Base-by-base conservation (phyloP, 1,140 invertebrate genomes). In the Neelides sp. region DNA sequence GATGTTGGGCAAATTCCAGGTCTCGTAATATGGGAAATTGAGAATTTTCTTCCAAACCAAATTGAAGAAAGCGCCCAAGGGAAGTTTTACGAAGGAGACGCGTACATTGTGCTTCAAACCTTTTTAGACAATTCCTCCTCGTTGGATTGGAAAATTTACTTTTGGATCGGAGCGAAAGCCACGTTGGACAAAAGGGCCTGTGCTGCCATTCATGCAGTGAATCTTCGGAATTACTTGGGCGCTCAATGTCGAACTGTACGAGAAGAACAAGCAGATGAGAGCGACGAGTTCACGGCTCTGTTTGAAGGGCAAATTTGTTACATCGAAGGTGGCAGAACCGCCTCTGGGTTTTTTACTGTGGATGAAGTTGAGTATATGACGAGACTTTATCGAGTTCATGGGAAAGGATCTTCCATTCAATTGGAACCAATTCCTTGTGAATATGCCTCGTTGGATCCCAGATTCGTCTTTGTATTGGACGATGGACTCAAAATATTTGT, bases 81-180 rank as follows among this genome's bases (percentile, higher is more conserved):
- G 5, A 96, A 97, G 69, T 98, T 99, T 69, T 99, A 97, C 65
- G 92, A 98, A 71, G 95, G 88, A 13, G 96, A 99, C 69, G 98
- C 94, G 69, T 99, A 99, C 65, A 97, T 99, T 60, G 76, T 99
- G 47, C 69, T 99, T 37, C 91, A 95, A 68, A 98, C 95, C 0
- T 78, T 71, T 30, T 69, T 84, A 30, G 92, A 97, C 66, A 69
- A 43, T 8, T 82, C 92, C 28, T 79, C 81, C 59, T 85, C 85
- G 37, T 69, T 98, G 1, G 75, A 78, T 45, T 98, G 93, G 89
- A 79, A 91, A 62, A 98, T 99, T 62, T 98, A 84, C 71, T 99
- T 97, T 66, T 98, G 94, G 94, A 98, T 99, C 64, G 96, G 96
- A 34, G 83, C 85, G 59, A 86, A 94, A 67, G 84, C 93, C 13